Evolutionary conservation across 2,113 vertebrate species (phyloP).

Genomic region (Kobus ellipsiprymnus): DNA sequence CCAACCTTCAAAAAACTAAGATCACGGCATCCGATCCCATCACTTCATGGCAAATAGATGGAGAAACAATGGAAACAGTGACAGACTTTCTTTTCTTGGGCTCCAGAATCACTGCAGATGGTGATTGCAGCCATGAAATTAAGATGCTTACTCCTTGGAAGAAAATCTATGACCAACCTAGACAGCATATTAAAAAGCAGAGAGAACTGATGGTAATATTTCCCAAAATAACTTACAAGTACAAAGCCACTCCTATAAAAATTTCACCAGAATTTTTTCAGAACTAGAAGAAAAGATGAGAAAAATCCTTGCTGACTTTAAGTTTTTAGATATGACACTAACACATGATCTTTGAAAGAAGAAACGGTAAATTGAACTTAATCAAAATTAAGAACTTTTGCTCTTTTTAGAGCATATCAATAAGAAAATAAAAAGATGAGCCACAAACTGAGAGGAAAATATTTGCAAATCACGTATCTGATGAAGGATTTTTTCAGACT

Average conservation of each 20-base stretch:
- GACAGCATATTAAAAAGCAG: background rate
- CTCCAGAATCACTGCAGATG: background rate
- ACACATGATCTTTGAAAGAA: background rate
- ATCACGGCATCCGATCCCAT: background rate
- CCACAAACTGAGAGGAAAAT: background rate
- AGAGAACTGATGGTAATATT: background rate
- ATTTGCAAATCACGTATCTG: background rate
- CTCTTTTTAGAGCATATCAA: background rate
- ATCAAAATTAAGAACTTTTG: background rate
- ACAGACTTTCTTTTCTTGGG: background rate
- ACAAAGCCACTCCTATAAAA: background rate
- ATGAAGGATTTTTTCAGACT: background rate
- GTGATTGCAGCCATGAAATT: background rate
- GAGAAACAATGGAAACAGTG: background rate
- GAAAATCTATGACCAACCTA: background rate
- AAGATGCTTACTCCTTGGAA: background rate
- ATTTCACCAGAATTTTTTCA: background rate
- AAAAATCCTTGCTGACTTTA: background rate
- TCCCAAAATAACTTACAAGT: background rate
- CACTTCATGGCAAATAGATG: background rate
- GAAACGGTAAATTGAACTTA: background rate
- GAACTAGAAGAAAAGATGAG: background rate
- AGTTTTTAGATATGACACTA: background rate
- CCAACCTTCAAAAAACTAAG: background rate
- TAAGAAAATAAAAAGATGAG: background rate